Evolutionary conservation across 2,888 invertebrate genomes (phyloP).

Genomic region (Sarcophaga carnaria): DNA sequence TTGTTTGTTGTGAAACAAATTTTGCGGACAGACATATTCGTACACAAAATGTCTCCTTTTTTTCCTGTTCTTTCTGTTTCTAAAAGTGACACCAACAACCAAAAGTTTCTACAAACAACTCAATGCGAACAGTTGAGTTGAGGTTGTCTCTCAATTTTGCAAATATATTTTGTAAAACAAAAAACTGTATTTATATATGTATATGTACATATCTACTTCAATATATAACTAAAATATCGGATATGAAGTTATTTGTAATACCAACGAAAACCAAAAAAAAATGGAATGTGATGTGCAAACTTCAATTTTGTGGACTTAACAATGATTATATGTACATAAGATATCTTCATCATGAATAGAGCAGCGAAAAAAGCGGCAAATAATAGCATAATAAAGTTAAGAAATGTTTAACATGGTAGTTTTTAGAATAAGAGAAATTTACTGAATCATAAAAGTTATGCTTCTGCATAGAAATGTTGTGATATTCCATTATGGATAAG

Average conservation of each 20-base stretch:
- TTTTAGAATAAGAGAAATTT: too few species aligned
- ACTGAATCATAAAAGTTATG: too few species aligned
- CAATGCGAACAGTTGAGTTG: conserved; percentile 35
- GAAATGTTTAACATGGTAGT: too few species aligned
- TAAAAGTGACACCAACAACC: conserved; percentile 66
- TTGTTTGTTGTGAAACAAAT: conserved; percentile 66
- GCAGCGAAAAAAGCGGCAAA: too few species aligned
- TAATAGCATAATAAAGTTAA: too few species aligned
- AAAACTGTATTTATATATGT: background rate
- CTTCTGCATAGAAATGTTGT: too few species aligned
- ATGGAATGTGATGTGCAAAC: conserved; percentile 48
- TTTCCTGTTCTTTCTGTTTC: conserved; percentile 32
- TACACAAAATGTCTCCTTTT: conserved; percentile 54
- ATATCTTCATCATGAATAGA: background rate
- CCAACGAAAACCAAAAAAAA: background rate
- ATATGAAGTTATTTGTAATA: background rate
- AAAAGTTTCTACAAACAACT: conserved; percentile 65
- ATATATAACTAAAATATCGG: too few species aligned
- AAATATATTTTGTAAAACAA: background rate
- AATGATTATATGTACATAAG: background rate
- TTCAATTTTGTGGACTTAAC: conserved; percentile 10
- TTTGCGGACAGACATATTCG: conserved; percentile 63
- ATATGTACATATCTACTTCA: too few species aligned
- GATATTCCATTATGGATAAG: too few species aligned
- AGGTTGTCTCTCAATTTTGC: background rate